Evolutionary conservation across 2,888 invertebrate genomes (phyloP).

Genomic region (Antheraea yamamai): DNA sequence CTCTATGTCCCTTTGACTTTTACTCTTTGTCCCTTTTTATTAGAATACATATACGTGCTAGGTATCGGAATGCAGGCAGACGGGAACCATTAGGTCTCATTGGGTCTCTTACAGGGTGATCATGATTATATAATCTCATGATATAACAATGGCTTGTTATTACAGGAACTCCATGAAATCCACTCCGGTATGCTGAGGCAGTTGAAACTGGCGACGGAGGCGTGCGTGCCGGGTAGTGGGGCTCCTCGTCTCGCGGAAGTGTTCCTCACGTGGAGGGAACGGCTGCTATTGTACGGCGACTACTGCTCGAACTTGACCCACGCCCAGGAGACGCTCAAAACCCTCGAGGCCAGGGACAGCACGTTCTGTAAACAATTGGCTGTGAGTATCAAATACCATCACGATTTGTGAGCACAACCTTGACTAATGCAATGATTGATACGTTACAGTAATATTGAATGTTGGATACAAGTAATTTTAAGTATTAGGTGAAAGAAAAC

Average conservation of each 20-base stretch:
- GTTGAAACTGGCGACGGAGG: constrained; percentile 87
- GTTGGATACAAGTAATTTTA: too few species aligned
- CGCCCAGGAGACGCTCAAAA: constrained; percentile 93
- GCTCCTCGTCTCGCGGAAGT: constrained; percentile 86
- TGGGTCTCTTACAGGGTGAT: too few species aligned
- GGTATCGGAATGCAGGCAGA: too few species aligned
- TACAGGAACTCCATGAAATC: constrained; percentile 91
- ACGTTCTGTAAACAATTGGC: constrained; percentile 85
- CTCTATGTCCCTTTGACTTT: too few species aligned
- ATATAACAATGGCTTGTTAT: constrained; percentile 5
- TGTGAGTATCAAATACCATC: constrained; percentile 71
- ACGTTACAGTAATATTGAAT: too few species aligned
- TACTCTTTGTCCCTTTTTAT: too few species aligned
- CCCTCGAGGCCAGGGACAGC: constrained; percentile 86
- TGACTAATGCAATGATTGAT: neutral
- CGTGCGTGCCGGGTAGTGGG: constrained; percentile 77
- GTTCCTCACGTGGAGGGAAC: constrained; percentile 94
- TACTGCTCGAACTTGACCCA: constrained; percentile 96
- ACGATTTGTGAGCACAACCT: neutral
- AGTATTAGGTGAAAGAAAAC: too few species aligned
- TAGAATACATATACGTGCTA: too few species aligned
- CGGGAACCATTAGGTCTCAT: too few species aligned
- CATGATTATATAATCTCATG: too few species aligned
- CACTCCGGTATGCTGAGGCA: constrained; percentile 93
- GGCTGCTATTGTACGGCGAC: constrained; percentile 95